Conservation (phyloP, 2,888 invertebrate species). For the Digitonthophagus gazella region DNA sequence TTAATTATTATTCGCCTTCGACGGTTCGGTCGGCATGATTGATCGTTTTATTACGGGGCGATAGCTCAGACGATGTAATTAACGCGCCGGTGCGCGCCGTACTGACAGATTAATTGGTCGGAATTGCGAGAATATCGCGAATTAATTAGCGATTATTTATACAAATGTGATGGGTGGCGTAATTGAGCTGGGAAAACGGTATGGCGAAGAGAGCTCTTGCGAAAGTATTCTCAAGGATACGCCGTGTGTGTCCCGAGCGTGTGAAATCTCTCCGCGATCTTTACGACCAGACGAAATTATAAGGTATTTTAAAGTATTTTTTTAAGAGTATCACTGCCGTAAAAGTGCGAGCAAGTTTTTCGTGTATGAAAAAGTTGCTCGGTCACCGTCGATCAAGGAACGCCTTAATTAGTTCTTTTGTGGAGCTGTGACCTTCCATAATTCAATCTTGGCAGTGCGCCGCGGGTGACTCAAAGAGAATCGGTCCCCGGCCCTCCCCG, state of each 20-base stretch:
- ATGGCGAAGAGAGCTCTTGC: constrained; percentile 4
- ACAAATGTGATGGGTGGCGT: constrained; percentile 8
- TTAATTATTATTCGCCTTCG: not conserved
- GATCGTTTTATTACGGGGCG: not conserved
- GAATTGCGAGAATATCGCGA: constrained; percentile 9
- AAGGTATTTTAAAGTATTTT: not conserved
- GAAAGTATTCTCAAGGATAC: not conserved
- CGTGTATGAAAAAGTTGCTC: not conserved
- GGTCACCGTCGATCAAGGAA: too few relatives aligned
- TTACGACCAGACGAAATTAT: not conserved
- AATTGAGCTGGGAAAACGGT: constrained; percentile 7
- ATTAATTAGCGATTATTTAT: constrained; percentile 15
- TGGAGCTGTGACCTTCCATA: not conserved
- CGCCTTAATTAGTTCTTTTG: not conserved
- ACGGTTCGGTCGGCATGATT: not conserved
- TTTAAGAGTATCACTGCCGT: not conserved
- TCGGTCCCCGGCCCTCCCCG: not conserved
- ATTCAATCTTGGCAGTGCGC: not conserved
- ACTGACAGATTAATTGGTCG: constrained; percentile 11
- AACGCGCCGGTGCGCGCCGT: constrained; percentile 1
- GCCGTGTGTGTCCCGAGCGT: not conserved
- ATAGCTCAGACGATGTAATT: not conserved
- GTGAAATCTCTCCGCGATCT: not conserved
- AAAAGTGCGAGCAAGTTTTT: too few relatives aligned
- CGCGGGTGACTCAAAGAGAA: not conserved